Evolutionary conservation across 2,888 invertebrate species (phyloP).

Genomic region (Mythimna impura): DNA sequence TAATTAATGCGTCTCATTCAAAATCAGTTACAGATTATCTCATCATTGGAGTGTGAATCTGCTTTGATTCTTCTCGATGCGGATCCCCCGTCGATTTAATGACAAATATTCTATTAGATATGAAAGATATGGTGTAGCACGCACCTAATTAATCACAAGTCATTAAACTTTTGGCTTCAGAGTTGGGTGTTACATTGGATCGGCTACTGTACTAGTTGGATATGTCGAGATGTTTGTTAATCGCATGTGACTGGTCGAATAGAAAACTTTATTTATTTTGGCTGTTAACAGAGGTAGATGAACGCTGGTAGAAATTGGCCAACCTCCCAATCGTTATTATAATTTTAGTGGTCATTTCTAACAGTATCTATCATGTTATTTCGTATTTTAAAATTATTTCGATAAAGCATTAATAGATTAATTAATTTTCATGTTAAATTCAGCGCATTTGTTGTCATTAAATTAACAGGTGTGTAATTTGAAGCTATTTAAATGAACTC

Average conservation of each 20-base stretch:
- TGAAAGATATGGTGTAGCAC: constrained; percentile 21
- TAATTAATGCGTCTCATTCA: constrained; percentile 25
- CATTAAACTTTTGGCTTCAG: constrained; percentile 55
- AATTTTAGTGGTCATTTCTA: constrained; percentile 72
- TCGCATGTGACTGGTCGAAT: constrained; percentile 56
- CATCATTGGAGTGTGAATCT: constrained; percentile 8
- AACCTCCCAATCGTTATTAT: constrained; percentile 77
- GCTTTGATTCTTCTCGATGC: not conserved
- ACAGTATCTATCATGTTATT: constrained; percentile 64
- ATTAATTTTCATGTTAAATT: constrained; percentile 52
- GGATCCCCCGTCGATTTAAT: constrained; percentile 20
- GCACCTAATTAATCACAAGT: constrained; percentile 49
- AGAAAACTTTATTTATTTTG: constrained; percentile 77
- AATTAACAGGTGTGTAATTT: constrained; percentile 60
- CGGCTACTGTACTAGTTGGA: constrained; percentile 46
- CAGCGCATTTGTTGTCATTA: constrained; percentile 46
- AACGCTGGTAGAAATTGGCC: constrained; percentile 73
- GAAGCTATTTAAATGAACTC: constrained; percentile 52
- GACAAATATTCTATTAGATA: constrained; percentile 11
- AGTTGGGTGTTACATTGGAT: constrained; percentile 17
- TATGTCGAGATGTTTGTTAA: constrained; percentile 57
- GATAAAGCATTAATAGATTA: constrained; percentile 24
- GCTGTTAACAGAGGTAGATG: constrained; percentile 73
- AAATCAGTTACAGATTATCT: constrained; percentile 17
- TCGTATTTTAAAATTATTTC: constrained; percentile 52